Conservation (phyloP, 2,797 vertebrate genomes). For the Enteromius afrohamiltoni region DNA sequence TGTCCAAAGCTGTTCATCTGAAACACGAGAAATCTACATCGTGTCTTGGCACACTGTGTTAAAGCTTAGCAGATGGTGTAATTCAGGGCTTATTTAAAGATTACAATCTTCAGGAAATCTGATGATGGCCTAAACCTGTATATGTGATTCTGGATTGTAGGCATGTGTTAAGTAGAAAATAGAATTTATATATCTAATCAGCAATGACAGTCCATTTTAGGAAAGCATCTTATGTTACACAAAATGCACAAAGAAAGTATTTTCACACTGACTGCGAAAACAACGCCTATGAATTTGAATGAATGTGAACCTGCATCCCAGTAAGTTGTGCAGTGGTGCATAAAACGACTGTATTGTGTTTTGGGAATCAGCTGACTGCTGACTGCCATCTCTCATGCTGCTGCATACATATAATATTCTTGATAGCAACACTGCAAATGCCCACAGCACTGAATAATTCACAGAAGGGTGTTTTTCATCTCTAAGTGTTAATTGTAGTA, state of each 20-base stretch:
- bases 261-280: background rate
- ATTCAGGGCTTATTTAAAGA: constrained; percentile 33
- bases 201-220: background rate
- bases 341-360: constrained; percentile 55
- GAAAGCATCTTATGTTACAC: background rate
- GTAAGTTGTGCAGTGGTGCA: constrained; percentile 32
- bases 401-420: constrained; percentile 44
- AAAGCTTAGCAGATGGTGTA: constrained; percentile 42
- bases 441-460: background rate
- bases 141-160: background rate
- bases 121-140: constrained; percentile 6
- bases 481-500: background rate
- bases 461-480: background rate
- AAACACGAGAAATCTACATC: constrained; percentile 42
- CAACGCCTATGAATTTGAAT: constrained; percentile 1
- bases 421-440: constrained; percentile 20
- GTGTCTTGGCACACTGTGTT: constrained; percentile 32
- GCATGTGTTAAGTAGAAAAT: background rate
- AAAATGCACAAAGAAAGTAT: background rate
- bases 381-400: constrained; percentile 42
- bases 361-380: constrained; percentile 59
- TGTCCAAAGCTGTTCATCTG: constrained; percentile 63
- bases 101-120: constrained; percentile 29
- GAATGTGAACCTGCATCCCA: background rate
- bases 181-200: background rate